Evolutionary conservation across 2,888 invertebrate species (phyloP).

Genomic region (Amiota mariae): DNA sequence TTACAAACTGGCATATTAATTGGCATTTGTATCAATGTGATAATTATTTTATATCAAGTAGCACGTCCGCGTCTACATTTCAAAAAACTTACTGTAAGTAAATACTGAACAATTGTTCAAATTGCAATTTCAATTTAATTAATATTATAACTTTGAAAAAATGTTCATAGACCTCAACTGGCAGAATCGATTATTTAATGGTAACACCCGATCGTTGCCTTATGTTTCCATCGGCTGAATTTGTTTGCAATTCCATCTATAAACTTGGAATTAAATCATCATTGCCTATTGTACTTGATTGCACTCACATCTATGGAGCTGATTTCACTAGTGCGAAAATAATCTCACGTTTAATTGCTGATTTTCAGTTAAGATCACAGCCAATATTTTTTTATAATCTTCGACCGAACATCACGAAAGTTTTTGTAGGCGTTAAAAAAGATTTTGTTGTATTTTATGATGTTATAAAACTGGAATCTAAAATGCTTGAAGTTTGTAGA

Average conservation of each 20-base stretch:
- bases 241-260: slow-evolving; percentile 88
- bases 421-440: slow-evolving; percentile 85
- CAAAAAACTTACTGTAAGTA: slow-evolving; percentile 82
- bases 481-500: slow-evolving; percentile 73
- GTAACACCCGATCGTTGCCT: slow-evolving; percentile 90
- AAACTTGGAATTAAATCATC: slow-evolving; percentile 83
- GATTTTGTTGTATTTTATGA: slow-evolving; percentile 85
- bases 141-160: too few species aligned
- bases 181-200: slow-evolving; percentile 82
- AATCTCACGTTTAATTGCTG: slow-evolving; percentile 82
- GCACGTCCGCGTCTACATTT: slow-evolving; percentile 89
- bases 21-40: slow-evolving; percentile 87
- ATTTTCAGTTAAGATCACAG: slow-evolving; percentile 83
- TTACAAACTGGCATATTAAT: slow-evolving; percentile 91
- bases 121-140: neutral
- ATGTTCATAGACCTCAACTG: slow-evolving; percentile 76
- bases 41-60: slow-evolving; percentile 90
- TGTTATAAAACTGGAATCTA: slow-evolving; percentile 81
- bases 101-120: neutral
- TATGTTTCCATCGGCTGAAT: slow-evolving; percentile 92
- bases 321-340: slow-evolving; percentile 91
- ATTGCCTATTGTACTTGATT: slow-evolving; percentile 88
- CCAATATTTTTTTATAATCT: slow-evolving; percentile 87
- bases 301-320: slow-evolving; percentile 90
- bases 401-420: slow-evolving; percentile 86